A percentile compares a stretch with the other conserved stretches of the same genome.
phyloP scores from a whole-genome alignment of 2,113 vertebrate species.

The Syrrhaptes paradoxus region DNA sequence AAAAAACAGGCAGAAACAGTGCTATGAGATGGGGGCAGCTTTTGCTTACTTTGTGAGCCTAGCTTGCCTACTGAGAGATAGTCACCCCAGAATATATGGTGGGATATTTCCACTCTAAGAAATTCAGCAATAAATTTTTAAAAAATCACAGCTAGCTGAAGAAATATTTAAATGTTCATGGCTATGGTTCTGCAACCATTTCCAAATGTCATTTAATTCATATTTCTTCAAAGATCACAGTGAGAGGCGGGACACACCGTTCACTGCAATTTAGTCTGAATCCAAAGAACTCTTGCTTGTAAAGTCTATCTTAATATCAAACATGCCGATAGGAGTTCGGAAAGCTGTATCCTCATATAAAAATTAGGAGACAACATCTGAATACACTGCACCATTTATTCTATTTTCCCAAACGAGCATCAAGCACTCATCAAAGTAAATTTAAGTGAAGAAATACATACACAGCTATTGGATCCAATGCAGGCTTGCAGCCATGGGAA shows the following conservation, averaged over 20 bases:
- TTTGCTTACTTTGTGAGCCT: not conserved
- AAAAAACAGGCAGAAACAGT: not conserved
- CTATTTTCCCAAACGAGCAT: not conserved
- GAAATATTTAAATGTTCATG: not conserved
- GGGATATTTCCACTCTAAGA: not conserved
- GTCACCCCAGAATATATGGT: not conserved
- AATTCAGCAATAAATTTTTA: not conserved
- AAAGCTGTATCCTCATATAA: not conserved
- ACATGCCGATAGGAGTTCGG: not conserved
- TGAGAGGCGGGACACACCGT: rapidly evolving
- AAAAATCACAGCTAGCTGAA: not conserved
- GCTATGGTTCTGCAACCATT: not conserved
- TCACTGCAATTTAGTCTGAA: not conserved
- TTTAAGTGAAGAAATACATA: not conserved
- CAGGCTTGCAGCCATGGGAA: not conserved
- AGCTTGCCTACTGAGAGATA: not conserved
- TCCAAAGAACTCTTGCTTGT: not conserved
- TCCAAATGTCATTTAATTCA: not conserved
- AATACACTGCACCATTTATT: not conserved
- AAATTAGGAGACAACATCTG: not conserved
- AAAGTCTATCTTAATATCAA: not conserved
- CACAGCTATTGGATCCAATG: not conserved
- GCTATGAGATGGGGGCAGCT: not conserved
- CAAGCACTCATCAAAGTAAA: not conserved
- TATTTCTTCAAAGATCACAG: not conserved